Base-by-base conservation (phyloP, 53 echinoderm and acorn worm species). In the Echinometra lucunter region DNA sequence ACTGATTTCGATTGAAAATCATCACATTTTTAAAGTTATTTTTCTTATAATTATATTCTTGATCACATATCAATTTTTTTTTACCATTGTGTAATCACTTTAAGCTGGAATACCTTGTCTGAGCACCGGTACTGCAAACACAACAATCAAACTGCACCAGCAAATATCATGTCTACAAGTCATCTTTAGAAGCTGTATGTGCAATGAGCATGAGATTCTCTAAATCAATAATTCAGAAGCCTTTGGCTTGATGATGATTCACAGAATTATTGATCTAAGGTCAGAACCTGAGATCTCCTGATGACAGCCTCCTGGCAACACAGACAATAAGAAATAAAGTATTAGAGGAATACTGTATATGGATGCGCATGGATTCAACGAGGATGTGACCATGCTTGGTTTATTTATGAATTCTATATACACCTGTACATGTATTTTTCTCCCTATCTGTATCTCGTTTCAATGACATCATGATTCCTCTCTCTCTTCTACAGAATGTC, bases 141-240 rank as follows among this genome's bases (percentile, higher is more conserved):
- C 69, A 34, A 69, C 8, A 34, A 34, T 27, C 21, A 78, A 75
- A 78, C 23, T 40, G 78, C 40, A 78, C 38, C 6, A 78, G 78
- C 42, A 38, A 78, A 19, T 18, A 78, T 42, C 78, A 66, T 69
- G 69, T 69, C 69, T 34, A 69, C 40, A 78, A 78, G 78, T 78
- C 78, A 78, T 78, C 12, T 75, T 75, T 78, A 78, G 38, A 21
- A 78, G 78, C 78, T 38, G 3, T 19, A 42, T 18, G 18, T 19
- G 78, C 78, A 78, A 19, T 42, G 78, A 21, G 78, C 78, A 78
- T 78, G 78, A 78, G 23, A 78, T 42, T 78, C 78, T 78, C 78
- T 78, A 38, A 21, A 78, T 78, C 78, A 38, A 78, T 78, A 78
- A 78, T 40, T 40, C 78, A 40, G 19, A 38, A 78, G 78, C 78